phyloP scores from a whole-genome alignment of 2,113 vertebrate species.

The Thunnus thynnus region DNA sequence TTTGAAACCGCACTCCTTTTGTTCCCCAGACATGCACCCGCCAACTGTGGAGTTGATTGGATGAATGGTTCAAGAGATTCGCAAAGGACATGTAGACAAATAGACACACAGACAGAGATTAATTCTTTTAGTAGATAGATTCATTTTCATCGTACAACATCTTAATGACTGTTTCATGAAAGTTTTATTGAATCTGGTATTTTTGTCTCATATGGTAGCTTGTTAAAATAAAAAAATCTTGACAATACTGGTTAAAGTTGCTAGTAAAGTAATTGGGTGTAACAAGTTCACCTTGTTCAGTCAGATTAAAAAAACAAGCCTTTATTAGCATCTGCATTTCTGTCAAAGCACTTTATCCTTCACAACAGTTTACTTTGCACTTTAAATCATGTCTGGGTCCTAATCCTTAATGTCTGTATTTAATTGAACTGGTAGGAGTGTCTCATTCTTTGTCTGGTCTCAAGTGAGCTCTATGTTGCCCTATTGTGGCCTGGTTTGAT shows the following conservation, averaged over 20 bases:
- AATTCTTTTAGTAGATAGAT: no score
- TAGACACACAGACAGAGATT: no score
- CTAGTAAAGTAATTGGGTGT: background rate
- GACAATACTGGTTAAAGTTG: background rate
- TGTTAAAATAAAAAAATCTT: background rate
- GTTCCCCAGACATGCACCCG: no score
- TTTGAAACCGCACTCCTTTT: no score
- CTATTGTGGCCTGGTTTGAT: conserved; percentile 32
- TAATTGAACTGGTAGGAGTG: conserved; percentile 17
- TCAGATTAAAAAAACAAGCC: no score
- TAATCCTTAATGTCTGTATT: conserved; percentile 46
- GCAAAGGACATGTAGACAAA: no score
- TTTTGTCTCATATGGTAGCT: background rate
- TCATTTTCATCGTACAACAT: no score
- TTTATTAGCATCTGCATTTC: background rate
- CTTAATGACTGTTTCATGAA: no score
- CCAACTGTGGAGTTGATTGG: no score
- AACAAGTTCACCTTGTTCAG: background rate
- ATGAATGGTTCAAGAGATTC: no score
- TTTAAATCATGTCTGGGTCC: conserved; percentile 16
- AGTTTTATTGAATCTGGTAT: background rate
- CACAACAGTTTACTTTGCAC: conserved; percentile 17
- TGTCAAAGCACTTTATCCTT: conserved; percentile 18
- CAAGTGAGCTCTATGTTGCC: conserved; percentile 21
- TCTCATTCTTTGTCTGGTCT: conserved; percentile 35